Percentiles rank a stretch among this genome's conserved stretches.
Evolutionary conservation across 1,140 invertebrate species (phyloP).

Genomic region (Drosophila asahinai): DNA sequence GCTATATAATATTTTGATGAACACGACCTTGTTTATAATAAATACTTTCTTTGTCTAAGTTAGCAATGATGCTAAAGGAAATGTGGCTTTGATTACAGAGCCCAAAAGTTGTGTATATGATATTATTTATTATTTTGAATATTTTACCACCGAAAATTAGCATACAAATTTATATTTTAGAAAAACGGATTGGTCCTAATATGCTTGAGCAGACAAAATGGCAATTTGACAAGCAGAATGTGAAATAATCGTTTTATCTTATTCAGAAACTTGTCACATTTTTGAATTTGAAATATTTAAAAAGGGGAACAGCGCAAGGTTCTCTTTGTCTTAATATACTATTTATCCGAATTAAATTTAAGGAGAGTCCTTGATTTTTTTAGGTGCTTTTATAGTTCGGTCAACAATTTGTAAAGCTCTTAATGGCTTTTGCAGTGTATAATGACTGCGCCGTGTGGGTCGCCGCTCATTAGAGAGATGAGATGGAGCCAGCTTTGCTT

Average conservation of each 20-base stretch:
- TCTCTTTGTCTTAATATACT: not conserved
- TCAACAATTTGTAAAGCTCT: not conserved
- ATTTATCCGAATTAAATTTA: not conserved
- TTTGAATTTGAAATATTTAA: not conserved
- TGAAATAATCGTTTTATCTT: not conserved
- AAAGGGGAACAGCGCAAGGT: not conserved
- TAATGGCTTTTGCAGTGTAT: constrained; percentile 9
- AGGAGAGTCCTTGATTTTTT: too few relatives aligned
- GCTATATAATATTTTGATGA: not conserved
- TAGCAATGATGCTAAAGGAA: not conserved
- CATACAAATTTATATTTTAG: not conserved
- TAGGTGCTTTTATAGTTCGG: too few relatives aligned
- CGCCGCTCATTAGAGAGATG: constrained; percentile 25
- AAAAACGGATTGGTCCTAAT: not conserved
- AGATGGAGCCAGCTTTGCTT: constrained; percentile 24
- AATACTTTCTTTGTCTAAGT: not conserved
- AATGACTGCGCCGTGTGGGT: not conserved
- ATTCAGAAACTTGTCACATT: not conserved
- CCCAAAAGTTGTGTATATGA: not conserved
- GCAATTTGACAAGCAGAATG: not conserved
- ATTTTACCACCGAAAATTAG: not conserved
- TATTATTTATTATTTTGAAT: not conserved
- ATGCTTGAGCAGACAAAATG: not conserved
- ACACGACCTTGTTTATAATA: too few relatives aligned
- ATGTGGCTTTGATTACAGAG: too few relatives aligned